phyloP scores from a whole-genome alignment of 1,140 invertebrate species.

The Sinella curviseta region DNA sequence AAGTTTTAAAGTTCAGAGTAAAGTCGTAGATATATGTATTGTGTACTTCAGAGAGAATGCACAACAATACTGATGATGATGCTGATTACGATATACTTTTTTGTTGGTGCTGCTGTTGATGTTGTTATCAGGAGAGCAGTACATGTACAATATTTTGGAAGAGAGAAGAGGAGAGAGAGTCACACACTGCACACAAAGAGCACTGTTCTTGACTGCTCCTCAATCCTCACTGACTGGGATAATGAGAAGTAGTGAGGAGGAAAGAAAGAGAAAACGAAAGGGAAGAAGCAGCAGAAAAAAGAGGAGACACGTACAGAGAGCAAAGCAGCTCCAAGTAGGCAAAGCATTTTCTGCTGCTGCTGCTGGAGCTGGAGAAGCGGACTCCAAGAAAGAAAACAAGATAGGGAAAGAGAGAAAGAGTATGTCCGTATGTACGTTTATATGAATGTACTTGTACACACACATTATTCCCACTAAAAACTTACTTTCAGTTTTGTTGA shows the following conservation, averaged over 20 bases:
- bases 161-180: not conserved
- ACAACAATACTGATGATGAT: not conserved
- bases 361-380: conserved; percentile 30
- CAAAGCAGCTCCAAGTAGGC: not conserved
- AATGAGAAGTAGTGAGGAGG: conserved; percentile 15
- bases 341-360: not conserved
- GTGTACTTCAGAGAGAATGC: not conserved
- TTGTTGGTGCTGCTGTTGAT: not conserved
- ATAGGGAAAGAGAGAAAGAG: conserved; percentile 28
- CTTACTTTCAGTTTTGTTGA: conserved; percentile 7
- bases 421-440: not conserved
- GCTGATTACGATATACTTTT: not conserved
- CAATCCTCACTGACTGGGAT: conserved; percentile 26
- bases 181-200: conserved; percentile 9
- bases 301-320: not conserved
- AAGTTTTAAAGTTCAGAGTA: not conserved
- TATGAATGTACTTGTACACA: not conserved
- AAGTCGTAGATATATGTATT: not conserved
- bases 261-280: not conserved
- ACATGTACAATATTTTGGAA: not conserved
- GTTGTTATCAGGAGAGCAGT: not conserved
- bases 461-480: conserved; percentile 20
- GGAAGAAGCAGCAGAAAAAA: conserved; percentile 22
- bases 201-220: conserved; percentile 26
- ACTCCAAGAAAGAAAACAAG: conserved; percentile 22